Percentiles rank a stretch among this genome's conserved stretches.
These are phyloP conservation scores for Bruchidius siliquastri DNA, from an alignment of 2,888 invertebrate genomes.

Conservation along the genomic window DNA sequence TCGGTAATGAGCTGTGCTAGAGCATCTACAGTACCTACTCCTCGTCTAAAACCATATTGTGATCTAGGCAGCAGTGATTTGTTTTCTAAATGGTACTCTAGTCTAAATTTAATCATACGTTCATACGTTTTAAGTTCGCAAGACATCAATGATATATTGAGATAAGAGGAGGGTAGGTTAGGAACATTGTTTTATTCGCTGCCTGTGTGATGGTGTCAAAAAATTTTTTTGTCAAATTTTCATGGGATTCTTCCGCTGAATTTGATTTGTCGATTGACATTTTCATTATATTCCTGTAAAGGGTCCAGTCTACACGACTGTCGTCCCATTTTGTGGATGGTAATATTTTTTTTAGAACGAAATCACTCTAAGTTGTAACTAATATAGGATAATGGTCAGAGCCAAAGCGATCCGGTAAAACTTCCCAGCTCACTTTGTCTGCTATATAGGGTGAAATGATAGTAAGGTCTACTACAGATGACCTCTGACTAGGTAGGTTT, in stretches of 20 bases:
- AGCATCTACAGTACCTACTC: slow-evolving; percentile 5
- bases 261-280: not conserved
- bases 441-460: slow-evolving; percentile 4
- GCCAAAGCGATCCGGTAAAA: slow-evolving; percentile 5
- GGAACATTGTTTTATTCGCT: slow-evolving; percentile 1
- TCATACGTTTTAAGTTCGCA: slow-evolving; percentile 2
- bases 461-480: slow-evolving; percentile 8
- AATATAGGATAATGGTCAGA: slow-evolving; percentile 8
- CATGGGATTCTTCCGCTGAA: not conserved
- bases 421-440: slow-evolving; percentile 5
- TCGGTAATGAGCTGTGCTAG: slow-evolving; percentile 8
- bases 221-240: not conserved
- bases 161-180: slow-evolving; percentile 4
- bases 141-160: slow-evolving; percentile 3
- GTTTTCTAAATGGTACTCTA: slow-evolving; percentile 3
- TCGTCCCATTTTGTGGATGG: slow-evolving; percentile 8
- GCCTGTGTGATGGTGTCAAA: not conserved
- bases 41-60: slow-evolving; percentile 10
- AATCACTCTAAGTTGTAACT: not conserved
- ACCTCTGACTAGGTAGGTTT: slow-evolving; percentile 1
- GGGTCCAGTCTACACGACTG: slow-evolving; percentile 2
- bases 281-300: not conserved
- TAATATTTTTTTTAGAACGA: slow-evolving; percentile 2
- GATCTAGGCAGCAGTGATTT: slow-evolving; percentile 1
- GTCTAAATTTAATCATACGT: slow-evolving; percentile 5